These are phyloP conservation scores for Poecilia picta DNA, from an alignment of 2,797 vertebrate species.

Conservation along the genomic window DNA sequence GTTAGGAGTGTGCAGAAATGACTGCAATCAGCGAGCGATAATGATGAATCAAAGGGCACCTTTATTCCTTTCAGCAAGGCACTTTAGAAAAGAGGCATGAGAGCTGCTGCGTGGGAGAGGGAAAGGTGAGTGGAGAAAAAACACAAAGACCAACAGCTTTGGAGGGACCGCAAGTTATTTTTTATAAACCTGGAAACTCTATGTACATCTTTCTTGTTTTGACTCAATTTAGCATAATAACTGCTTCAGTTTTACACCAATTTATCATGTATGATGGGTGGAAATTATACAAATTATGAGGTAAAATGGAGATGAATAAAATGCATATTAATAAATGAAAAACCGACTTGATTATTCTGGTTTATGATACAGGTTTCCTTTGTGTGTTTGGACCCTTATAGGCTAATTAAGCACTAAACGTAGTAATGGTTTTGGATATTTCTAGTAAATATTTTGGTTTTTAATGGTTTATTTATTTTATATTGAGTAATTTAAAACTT, in stretches of 20 bases:
- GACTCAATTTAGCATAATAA: background rate
- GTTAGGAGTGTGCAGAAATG: slow-evolving; percentile 56
- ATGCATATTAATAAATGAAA: background rate
- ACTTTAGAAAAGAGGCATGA: slow-evolving; percentile 41
- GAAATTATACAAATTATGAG: background rate
- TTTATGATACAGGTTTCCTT: background rate
- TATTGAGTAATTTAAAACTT: background rate
- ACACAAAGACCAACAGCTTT: slow-evolving; percentile 6
- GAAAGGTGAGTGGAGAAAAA: slow-evolving; percentile 28
- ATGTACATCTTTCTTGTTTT: background rate
- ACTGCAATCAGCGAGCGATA: slow-evolving; percentile 66
- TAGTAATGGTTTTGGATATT: background rate
- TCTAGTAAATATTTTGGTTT: background rate
- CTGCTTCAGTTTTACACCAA: background rate
- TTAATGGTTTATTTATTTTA: background rate
- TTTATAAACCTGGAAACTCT: background rate
- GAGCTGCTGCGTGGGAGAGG: slow-evolving; percentile 11
- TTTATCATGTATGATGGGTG: background rate
- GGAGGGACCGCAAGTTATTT: slow-evolving; percentile 17
- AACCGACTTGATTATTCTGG: background rate
- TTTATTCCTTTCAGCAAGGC: slow-evolving; percentile 46
- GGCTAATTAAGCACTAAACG: background rate
- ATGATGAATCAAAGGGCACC: slow-evolving; percentile 55
- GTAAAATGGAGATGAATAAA: background rate
- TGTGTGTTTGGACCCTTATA: background rate